A percentile compares a stretch with the other conserved stretches of the same genome.
These are phyloP conservation scores for Mesocentrotus franciscanus DNA, from an alignment of 53 echinoderm and acorn worm genomes.

Conservation along the genomic window DNA sequence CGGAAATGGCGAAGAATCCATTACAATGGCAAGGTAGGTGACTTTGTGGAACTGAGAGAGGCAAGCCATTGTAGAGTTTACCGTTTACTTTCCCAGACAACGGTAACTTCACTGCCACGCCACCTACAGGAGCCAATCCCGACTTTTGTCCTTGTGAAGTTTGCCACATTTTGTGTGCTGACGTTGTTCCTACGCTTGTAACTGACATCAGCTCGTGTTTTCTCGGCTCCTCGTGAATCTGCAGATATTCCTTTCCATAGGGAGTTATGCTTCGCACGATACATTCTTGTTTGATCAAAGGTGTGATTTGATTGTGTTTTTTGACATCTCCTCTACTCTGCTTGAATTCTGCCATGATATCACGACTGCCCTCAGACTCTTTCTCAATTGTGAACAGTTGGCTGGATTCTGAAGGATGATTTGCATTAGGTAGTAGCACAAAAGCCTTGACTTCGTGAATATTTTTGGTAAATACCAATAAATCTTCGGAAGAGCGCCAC, in stretches of 20 bases:
- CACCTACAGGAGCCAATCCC: slow-evolving; percentile 81
- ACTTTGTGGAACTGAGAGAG: slow-evolving; percentile 67
- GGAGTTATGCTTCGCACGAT: background rate
- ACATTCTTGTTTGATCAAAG: background rate
- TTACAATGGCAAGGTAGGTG: slow-evolving; percentile 61
- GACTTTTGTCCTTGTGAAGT: slow-evolving; percentile 63
- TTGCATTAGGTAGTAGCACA: background rate
- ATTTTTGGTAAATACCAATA: slow-evolving; percentile 86
- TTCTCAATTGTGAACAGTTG: slow-evolving; percentile 24
- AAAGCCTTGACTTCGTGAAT: slow-evolving; percentile 26
- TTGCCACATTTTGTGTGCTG: slow-evolving; percentile 26
- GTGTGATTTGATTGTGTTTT: background rate
- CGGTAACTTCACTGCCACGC: slow-evolving; percentile 71
- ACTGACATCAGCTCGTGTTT: slow-evolving; percentile 39
- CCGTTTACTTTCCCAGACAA: background rate
- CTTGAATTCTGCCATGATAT: slow-evolving; percentile 1
- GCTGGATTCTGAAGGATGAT: background rate
- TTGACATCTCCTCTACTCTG: background rate
- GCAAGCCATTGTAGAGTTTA: slow-evolving; percentile 66
- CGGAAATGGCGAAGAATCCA: slow-evolving; percentile 64
- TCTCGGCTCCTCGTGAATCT: background rate
- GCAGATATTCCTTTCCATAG: slow-evolving; percentile 36
- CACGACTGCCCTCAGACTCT: background rate
- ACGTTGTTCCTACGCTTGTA: slow-evolving; percentile 45
- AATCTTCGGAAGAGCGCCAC: slow-evolving; percentile 64